Base-by-base conservation (phyloP, 2,113 vertebrate species). In the Ancistrus triradiatus region DNA sequence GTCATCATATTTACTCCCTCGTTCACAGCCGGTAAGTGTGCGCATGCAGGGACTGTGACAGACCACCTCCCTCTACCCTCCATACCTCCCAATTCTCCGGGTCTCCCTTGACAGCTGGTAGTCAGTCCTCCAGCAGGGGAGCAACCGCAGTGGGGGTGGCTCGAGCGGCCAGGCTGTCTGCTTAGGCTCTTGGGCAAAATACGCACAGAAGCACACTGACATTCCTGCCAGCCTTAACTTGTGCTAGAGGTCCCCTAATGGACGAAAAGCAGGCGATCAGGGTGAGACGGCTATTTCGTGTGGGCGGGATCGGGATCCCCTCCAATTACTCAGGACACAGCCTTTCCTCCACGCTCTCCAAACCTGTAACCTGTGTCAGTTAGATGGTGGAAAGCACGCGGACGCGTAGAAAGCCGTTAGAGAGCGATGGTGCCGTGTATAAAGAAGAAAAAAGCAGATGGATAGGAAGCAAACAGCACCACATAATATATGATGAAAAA, bases 151-250 rank as follows among this genome's bases (percentile, higher is more conserved):
- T 59, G 53, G 38, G 43, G 63, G 67, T 18, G 22, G 58, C 66
- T 50, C 70, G 76, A 65, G 35, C 72, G 65, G 78, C 42, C 60
- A 68, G 70, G 49, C 63, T 59, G 70, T 74, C 72, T 78, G 72
- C 69, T 64, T 52, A 77, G 75, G 78, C 56, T 74, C 78, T 75
- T 76, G 68, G 74, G 76, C 63, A 58, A 64, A 68, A 81, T 76
- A 74, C 56, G 85, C 70, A 81, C 71, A 70, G 77, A 76, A 17
- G 74, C 76, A 80, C 83, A 87, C 83, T 86, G 82, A 85, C 82
- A 79, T 73, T 79, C 76, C 83, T 80, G 77, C 79, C 56, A 66
- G 68, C 83, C 80, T 76, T 68, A 78, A 77, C 80, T 65, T 49
- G 47, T 35, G 49, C 40, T 55, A 50, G 35, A 77, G 17, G 37